phyloP scores from a whole-genome alignment of 2,113 vertebrate genomes.

The Entelurus aequoreus region DNA sequence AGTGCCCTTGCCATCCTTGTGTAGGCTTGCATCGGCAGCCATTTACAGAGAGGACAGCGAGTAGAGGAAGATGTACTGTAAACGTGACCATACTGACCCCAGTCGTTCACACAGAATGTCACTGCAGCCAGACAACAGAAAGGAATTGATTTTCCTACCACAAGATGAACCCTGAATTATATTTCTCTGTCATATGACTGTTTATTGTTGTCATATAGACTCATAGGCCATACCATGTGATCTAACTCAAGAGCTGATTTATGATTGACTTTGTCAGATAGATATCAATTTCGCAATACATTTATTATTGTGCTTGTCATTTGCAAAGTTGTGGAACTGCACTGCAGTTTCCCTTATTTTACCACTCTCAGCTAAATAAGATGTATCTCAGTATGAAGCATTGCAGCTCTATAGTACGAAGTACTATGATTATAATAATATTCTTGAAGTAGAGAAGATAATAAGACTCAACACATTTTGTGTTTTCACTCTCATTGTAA shows the following conservation, averaged over 20 bases:
- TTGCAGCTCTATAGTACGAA: neutral
- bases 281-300: neutral
- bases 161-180: slow-evolving; percentile 50
- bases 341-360: neutral
- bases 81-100: slow-evolving; percentile 68
- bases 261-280: too few relatives aligned
- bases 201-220: slow-evolving; percentile 41
- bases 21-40: slow-evolving; percentile 67
- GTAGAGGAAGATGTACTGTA: slow-evolving; percentile 54
- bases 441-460: neutral
- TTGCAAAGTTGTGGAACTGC: neutral
- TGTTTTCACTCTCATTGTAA: slow-evolving; percentile 32
- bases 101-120: slow-evolving; percentile 57
- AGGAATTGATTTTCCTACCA: slow-evolving; percentile 51
- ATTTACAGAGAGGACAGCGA: slow-evolving; percentile 42
- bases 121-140: slow-evolving; percentile 38
- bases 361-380: neutral
- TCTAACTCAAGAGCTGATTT: neutral
- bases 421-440: neutral
- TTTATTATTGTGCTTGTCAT: neutral
- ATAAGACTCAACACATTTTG: slow-evolving; percentile 28
- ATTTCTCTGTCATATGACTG: slow-evolving; percentile 54
- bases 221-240: neutral
- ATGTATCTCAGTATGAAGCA: neutral
- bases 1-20: slow-evolving; percentile 67